These are phyloP conservation scores for Trimorus sp. DNA, from an alignment of 2,888 invertebrate genomes.

Conservation along the genomic window DNA sequence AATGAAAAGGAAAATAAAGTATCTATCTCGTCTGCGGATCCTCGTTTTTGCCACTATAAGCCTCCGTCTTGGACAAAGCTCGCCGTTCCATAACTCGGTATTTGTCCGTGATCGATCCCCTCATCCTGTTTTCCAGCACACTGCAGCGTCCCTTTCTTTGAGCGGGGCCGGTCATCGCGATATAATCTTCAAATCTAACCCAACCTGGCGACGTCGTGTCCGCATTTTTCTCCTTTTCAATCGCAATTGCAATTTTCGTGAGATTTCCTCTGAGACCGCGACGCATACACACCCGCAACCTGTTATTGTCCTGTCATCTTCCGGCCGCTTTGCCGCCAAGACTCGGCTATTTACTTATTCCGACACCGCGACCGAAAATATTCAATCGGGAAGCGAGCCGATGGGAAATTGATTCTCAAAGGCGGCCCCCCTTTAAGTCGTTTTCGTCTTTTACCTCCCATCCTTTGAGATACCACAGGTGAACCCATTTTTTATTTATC, in stretches of 20 bases:
- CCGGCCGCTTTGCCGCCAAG: slow-evolving; percentile 16
- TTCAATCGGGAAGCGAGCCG: background rate
- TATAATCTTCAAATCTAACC: slow-evolving; percentile 61
- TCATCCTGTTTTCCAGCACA: slow-evolving; percentile 46
- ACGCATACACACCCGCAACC: slow-evolving; percentile 28
- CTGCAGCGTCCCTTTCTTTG: slow-evolving; percentile 32
- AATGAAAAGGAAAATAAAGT: slow-evolving; percentile 37
- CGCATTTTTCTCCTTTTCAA: slow-evolving; percentile 60
- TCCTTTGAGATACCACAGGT: too few species aligned
- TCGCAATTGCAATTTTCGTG: slow-evolving; percentile 60
- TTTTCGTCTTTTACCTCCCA: background rate
- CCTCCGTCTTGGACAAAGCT: slow-evolving; percentile 53
- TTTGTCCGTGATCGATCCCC: slow-evolving; percentile 57
- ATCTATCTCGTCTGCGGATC: slow-evolving; percentile 34
- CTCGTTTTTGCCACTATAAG: slow-evolving; percentile 34
- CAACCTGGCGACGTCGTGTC: slow-evolving; percentile 16
- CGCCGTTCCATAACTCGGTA: slow-evolving; percentile 51
- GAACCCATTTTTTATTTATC: too few species aligned
- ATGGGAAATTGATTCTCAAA: slow-evolving; percentile 1
- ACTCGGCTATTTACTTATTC: slow-evolving; percentile 15
- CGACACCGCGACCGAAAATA: background rate
- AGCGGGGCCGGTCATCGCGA: slow-evolving; percentile 43
- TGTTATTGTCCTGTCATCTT: slow-evolving; percentile 45
- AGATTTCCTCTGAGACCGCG: slow-evolving; percentile 60
- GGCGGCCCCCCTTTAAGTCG: background rate